Conservation (phyloP, 2,888 invertebrate species). For the Diarsia dahlii region DNA sequence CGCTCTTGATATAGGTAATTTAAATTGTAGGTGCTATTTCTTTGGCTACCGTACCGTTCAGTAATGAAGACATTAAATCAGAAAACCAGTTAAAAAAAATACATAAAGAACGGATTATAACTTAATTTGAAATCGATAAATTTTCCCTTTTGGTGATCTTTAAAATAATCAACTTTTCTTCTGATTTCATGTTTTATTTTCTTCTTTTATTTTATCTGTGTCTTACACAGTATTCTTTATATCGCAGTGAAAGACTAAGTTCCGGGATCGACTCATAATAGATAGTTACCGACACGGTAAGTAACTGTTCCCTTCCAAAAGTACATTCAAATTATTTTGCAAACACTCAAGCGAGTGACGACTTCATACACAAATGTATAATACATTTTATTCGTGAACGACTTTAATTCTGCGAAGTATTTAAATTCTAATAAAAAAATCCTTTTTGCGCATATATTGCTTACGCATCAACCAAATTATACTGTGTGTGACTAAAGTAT, state of each 20-base stretch:
- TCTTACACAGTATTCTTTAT: background rate
- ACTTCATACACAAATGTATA: background rate
- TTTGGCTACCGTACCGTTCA: background rate
- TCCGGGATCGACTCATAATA: background rate
- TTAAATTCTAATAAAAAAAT: slow-evolving; percentile 3
- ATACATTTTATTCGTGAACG: background rate
- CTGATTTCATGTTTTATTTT: background rate
- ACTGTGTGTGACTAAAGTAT: slow-evolving; percentile 2
- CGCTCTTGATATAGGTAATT: slow-evolving; percentile 37
- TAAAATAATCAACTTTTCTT: background rate
- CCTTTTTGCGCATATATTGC: slow-evolving; percentile 1
- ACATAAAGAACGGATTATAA: background rate
- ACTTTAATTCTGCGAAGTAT: background rate
- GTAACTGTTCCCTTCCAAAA: background rate
- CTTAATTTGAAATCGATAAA: background rate
- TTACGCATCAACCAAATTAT: slow-evolving; percentile 3
- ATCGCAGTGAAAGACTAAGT: background rate
- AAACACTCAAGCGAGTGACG: background rate
- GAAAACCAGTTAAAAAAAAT: background rate
- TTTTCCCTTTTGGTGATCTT: background rate
- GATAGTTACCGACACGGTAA: background rate
- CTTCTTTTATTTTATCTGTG: background rate
- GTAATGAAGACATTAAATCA: background rate
- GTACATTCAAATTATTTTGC: background rate
- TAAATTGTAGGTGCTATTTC: slow-evolving; percentile 29